These are phyloP conservation scores for Homarus gammarus DNA, from an alignment of 2,888 invertebrate genomes.

Conservation along the genomic window DNA sequence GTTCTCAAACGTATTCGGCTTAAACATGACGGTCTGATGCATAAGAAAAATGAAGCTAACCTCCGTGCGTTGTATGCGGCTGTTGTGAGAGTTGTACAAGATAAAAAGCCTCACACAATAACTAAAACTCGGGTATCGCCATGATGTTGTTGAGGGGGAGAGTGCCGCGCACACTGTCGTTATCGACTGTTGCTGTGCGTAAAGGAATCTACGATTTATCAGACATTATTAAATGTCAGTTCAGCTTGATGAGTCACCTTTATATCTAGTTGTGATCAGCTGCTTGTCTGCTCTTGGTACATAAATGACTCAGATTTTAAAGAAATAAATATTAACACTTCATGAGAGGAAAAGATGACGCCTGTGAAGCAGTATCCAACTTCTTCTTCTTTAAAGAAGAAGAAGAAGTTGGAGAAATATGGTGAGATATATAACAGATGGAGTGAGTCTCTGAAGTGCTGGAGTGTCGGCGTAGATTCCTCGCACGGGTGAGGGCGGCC, in stretches of 20 bases:
- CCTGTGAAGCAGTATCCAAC: not conserved
- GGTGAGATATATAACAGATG: not conserved
- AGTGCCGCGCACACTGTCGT: constrained; percentile 7
- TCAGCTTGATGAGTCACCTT: not conserved
- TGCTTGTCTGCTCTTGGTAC: not conserved
- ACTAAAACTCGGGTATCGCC: not conserved
- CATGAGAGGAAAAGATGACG: not conserved
- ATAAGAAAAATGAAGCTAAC: constrained; percentile 11
- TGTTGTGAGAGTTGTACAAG: not conserved
- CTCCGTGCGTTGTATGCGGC: not conserved
- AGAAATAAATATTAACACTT: not conserved
- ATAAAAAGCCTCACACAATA: constrained; percentile 11
- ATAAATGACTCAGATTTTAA: constrained; percentile 1
- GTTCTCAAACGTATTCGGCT: not conserved
- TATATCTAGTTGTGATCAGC: not conserved
- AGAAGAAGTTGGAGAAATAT: not conserved
- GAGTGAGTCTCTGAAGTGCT: not conserved
- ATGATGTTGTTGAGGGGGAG: constrained; percentile 9
- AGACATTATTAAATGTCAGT: not conserved
- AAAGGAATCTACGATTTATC: constrained; percentile 4
- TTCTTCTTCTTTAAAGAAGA: too few species aligned
- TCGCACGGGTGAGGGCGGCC: not conserved
- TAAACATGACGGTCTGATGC: not conserved
- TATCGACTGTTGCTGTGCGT: not conserved
- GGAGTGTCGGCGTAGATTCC: not conserved